Percentiles rank a stretch among this genome's conserved stretches.
These are phyloP conservation scores for Mantis religiosa DNA, from an alignment of 2,888 invertebrate genomes.

Conservation along the genomic window DNA sequence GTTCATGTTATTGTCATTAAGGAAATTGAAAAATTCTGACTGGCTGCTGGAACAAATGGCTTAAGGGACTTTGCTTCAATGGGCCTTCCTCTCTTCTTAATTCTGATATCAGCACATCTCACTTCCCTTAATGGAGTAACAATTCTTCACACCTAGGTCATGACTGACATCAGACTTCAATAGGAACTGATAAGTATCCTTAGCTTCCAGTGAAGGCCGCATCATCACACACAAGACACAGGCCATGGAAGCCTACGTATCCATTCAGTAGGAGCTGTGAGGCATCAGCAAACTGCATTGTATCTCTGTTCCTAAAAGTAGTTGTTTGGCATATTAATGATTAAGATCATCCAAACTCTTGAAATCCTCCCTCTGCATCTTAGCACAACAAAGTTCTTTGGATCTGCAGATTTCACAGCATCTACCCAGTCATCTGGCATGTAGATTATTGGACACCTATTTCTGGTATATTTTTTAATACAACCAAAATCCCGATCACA, in stretches of 20 bases:
- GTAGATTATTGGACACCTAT: not conserved
- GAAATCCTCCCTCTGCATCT: not conserved
- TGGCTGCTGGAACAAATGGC: no score
- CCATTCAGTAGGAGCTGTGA: not conserved
- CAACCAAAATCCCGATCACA: not conserved
- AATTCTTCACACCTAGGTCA: no score
- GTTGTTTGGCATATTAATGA: not conserved
- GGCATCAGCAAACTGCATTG: not conserved
- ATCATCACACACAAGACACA: no score
- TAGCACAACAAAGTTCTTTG: not conserved
- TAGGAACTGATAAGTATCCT: no score
- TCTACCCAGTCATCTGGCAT: not conserved
- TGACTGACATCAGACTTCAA: no score
- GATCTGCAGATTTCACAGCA: not conserved
- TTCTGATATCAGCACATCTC: not conserved
- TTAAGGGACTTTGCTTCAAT: no score
- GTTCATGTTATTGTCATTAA: no score
- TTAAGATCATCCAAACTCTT: not conserved
- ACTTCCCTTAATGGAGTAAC: not conserved
- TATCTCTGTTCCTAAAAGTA: not conserved
- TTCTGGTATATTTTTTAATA: no score
- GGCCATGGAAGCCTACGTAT: no score
- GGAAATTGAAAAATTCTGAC: no score
- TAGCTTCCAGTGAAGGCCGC: no score
- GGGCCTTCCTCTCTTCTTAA: not conserved